These are phyloP conservation scores for Synodontis membranacea DNA, from an alignment of 2,113 vertebrate species.

Conservation along the genomic window DNA sequence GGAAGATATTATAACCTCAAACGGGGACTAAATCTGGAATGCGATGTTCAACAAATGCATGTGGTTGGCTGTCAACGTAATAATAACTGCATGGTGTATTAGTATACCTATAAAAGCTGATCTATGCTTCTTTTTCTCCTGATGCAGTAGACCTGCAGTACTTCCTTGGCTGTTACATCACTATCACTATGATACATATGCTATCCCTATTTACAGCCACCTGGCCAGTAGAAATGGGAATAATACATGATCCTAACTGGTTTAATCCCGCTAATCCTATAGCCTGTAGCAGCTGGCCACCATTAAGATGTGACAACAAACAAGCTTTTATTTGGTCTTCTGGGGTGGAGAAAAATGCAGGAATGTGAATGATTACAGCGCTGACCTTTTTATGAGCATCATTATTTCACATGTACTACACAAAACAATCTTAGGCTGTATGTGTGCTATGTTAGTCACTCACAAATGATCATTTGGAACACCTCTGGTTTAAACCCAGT, in stretches of 20 bases:
- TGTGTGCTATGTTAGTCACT: not conserved
- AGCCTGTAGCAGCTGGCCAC: not conserved
- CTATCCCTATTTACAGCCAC: no score
- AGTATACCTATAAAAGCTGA: not conserved
- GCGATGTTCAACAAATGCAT: no score
- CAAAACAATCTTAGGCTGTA: not conserved
- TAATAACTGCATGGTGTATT: not conserved
- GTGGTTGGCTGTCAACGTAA: not conserved
- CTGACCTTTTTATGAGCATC: not conserved
- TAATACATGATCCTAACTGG: not conserved
- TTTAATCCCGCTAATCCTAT: not conserved
- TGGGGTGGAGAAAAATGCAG: not conserved
- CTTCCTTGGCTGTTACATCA: not conserved
- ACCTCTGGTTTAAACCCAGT: conserved; percentile 33
- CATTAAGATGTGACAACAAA: not conserved
- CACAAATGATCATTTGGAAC: not conserved
- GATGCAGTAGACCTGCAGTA: not conserved
- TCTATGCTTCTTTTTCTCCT: not conserved
- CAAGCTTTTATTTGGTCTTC: not conserved
- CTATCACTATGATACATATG: not conserved
- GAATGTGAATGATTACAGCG: not conserved
- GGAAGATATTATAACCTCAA: no score
- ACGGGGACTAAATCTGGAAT: no score
- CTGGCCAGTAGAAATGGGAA: not conserved
- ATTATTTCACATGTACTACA: not conserved